These are phyloP conservation scores for Sebastiscus tertius DNA, from an alignment of 2,797 vertebrate genomes.

Conservation along the genomic window DNA sequence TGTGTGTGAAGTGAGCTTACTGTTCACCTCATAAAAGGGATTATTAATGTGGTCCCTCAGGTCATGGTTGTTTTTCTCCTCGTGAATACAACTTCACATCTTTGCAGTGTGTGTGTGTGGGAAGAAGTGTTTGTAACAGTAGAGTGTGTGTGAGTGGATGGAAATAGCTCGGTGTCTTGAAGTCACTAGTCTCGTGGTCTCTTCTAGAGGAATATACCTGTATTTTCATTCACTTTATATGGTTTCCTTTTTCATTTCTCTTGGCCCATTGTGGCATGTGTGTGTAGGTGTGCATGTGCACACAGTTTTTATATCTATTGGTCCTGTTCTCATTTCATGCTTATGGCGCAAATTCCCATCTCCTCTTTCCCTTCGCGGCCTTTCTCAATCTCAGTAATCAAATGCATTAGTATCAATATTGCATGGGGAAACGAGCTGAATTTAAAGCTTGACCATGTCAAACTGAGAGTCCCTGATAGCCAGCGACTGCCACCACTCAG, in stretches of 20 bases:
- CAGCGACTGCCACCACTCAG: conserved; percentile 66
- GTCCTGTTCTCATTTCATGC: conserved; percentile 58
- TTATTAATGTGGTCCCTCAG: conserved; percentile 52
- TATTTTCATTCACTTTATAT: background rate
- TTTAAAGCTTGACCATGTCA: conserved; percentile 73
- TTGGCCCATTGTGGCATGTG: background rate
- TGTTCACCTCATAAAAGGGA: conserved; percentile 48
- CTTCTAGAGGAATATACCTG: background rate
- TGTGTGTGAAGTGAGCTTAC: conserved; percentile 22
- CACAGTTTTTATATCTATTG: conserved; percentile 16
- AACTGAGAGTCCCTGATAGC: conserved; percentile 66
- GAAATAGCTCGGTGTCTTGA: background rate
- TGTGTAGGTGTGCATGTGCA: background rate
- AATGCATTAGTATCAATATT: conserved; percentile 79
- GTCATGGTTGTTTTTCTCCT: conserved; percentile 40
- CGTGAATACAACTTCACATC: conserved; percentile 8
- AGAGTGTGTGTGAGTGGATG: background rate
- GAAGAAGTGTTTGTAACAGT: background rate
- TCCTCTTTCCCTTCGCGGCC: conserved; percentile 28
- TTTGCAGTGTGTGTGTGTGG: background rate
- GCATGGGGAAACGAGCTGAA: conserved; percentile 67
- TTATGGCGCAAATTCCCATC: conserved; percentile 47
- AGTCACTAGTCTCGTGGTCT: background rate
- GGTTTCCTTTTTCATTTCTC: background rate
- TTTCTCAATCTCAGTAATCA: conserved; percentile 60